These are phyloP conservation scores for Acheta domesticus DNA, from an alignment of 2,888 invertebrate genomes.

Conservation along the genomic window DNA sequence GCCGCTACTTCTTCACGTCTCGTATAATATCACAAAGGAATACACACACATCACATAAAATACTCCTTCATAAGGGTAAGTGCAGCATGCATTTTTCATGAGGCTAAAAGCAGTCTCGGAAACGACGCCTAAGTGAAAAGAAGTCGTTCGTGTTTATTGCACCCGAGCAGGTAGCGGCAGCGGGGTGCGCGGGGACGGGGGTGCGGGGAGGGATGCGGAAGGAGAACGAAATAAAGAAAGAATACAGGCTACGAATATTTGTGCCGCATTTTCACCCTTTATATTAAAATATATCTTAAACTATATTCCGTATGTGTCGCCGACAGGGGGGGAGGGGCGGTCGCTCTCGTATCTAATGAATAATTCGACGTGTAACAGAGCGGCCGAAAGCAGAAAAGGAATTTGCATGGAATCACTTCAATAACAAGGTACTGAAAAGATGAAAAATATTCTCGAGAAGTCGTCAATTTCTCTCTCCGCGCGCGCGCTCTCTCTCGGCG, in stretches of 20 bases:
- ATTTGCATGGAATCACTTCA: constrained; percentile 18
- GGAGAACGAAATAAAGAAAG: constrained; percentile 1
- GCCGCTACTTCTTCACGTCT: background rate
- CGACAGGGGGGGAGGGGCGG: background rate
- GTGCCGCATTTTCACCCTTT: constrained; percentile 18
- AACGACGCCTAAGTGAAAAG: constrained; percentile 2
- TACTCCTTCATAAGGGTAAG: constrained; percentile 29
- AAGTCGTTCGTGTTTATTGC: constrained; percentile 18
- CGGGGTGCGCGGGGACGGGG: background rate
- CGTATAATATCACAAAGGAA: constrained; percentile 18
- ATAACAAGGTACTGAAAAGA: constrained; percentile 9
- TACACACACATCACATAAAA: constrained; percentile 25
- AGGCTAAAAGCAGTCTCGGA: constrained; percentile 23
- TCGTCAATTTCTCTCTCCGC: background rate
- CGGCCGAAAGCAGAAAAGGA: background rate
- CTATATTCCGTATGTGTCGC: background rate
- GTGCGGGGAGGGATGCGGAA: background rate
- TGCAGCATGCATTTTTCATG: constrained; percentile 32
- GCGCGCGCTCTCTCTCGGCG: background rate
- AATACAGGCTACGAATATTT: background rate
- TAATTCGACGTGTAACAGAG: constrained; percentile 10
- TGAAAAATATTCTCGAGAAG: constrained; percentile 18
- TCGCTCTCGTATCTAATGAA: constrained; percentile 7
- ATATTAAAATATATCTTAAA: constrained; percentile 4
- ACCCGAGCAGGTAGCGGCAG: background rate